Conservation (phyloP, 1,140 invertebrate species). For the Drosophila sulfurigaster region DNA sequence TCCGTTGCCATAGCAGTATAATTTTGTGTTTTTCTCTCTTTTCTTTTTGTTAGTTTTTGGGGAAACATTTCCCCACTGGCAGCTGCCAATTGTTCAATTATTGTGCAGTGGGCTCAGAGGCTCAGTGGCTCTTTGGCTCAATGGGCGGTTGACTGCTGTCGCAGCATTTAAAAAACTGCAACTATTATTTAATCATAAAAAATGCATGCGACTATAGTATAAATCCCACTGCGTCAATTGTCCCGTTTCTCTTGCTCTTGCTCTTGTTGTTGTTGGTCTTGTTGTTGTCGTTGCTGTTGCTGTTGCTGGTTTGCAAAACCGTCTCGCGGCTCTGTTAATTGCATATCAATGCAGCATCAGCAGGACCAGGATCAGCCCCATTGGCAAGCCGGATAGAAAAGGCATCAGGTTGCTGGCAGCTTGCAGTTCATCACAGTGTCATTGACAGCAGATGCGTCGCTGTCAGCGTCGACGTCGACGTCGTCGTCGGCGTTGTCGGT, state of each 20-base stretch:
- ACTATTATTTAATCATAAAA: conserved; percentile 83
- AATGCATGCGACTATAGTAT: conserved; percentile 82
- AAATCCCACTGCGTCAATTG: conserved; percentile 81
- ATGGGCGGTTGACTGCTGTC: conserved; percentile 52
- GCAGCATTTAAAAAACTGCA: conserved; percentile 61
- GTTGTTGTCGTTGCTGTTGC: background rate
- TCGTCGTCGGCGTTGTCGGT: conserved; percentile 30
- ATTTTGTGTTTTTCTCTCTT: background rate
- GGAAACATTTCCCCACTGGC: conserved; percentile 64
- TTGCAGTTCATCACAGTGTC: conserved; percentile 77
- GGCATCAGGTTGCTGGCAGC: background rate
- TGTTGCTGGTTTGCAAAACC: conserved; percentile 14
- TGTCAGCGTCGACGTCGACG: background rate
- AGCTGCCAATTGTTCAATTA: conserved; percentile 82
- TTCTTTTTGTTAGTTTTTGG: conserved; percentile 18
- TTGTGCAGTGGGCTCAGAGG: conserved; percentile 59
- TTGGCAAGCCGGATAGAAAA: conserved; percentile 7
- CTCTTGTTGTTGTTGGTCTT: no score
- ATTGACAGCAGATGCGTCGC: conserved; percentile 64
- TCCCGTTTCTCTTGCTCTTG: conserved; percentile 18
- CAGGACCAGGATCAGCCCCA: conserved; percentile 36
- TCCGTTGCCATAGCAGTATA: conserved; percentile 5
- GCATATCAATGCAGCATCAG: conserved; percentile 80
- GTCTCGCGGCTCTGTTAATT: conserved; percentile 68
- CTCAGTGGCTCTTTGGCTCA: conserved; percentile 36